Evolutionary conservation across 1,140 invertebrate genomes (phyloP).

Genomic region (Atta texana): DNA sequence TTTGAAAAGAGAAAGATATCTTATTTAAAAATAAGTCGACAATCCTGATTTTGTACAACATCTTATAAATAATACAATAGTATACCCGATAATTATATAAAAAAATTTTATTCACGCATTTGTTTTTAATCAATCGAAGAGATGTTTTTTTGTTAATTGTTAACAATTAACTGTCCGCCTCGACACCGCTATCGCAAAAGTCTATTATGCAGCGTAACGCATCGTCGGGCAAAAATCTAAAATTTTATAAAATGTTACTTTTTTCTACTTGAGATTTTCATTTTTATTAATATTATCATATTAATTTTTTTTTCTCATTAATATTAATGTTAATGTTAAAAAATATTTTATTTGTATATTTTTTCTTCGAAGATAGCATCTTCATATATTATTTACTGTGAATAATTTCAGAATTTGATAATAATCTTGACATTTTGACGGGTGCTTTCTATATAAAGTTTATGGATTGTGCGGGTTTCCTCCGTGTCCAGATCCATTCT

Average conservation of each 20-base stretch:
- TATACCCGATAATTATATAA: constrained; percentile 12
- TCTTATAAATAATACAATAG: constrained; percentile 17
- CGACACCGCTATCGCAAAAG: constrained; percentile 86
- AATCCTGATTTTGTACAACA: neutral
- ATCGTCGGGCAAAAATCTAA: constrained; percentile 85
- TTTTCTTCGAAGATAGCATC: neutral
- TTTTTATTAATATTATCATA: no score
- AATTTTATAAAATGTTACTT: constrained; percentile 64
- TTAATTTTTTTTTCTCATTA: neutral
- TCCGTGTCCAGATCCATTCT: no score
- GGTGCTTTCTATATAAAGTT: no score
- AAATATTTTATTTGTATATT: neutral
- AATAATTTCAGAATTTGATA: neutral
- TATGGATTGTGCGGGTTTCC: no score
- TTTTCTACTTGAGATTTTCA: constrained; percentile 63
- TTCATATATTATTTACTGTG: neutral
- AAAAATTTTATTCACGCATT: constrained; percentile 7
- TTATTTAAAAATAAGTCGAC: neutral
- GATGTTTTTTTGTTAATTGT: neutral
- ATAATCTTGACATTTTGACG: no score
- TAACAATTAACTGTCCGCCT: constrained; percentile 68
- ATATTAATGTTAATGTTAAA: neutral
- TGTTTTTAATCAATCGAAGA: neutral
- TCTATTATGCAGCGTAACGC: constrained; percentile 82
- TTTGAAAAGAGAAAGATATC: neutral